These are phyloP conservation scores for Epinotia ramella DNA, from an alignment of 2,888 invertebrate species.

Conservation along the genomic window DNA sequence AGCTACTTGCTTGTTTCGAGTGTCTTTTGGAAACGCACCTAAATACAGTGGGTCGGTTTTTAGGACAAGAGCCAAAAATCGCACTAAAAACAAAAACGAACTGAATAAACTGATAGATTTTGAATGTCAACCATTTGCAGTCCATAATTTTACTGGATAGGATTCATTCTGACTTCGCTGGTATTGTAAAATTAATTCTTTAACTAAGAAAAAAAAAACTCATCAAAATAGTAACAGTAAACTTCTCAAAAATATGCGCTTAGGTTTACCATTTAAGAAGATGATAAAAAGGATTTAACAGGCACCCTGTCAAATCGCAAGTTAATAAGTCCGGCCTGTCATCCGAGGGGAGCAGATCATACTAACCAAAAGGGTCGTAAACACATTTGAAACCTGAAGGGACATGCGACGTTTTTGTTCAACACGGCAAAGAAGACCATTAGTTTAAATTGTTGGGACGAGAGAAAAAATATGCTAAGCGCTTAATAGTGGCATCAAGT, in stretches of 20 bases:
- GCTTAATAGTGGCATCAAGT: constrained; percentile 45
- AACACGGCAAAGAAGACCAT: constrained; percentile 54
- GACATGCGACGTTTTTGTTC: constrained; percentile 35
- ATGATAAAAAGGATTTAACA: constrained; percentile 48
- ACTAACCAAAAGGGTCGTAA: constrained; percentile 6
- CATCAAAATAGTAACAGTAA: neutral
- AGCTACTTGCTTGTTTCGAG: constrained; percentile 19
- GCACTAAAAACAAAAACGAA: neutral
- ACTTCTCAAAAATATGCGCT: constrained; percentile 3
- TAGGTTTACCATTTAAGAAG: constrained; percentile 29
- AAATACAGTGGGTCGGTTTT: neutral
- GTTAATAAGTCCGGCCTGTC: constrained; percentile 61
- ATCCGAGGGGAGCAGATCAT: constrained; percentile 26
- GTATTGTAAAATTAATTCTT: no score
- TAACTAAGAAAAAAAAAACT: neutral
- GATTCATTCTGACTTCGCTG: no score
- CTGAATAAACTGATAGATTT: neutral
- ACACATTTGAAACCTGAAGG: neutral
- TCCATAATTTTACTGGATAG: no score
- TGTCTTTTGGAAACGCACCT: neutral
- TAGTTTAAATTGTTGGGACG: constrained; percentile 66
- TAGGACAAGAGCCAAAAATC: neutral
- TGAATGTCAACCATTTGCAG: neutral
- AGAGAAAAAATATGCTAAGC: constrained; percentile 50
- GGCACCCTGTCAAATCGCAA: constrained; percentile 57